A percentile compares a stretch with the other conserved stretches of the same genome.
Evolutionary conservation across 2,888 invertebrate species (phyloP).

Genomic region (Timandra comae): DNA sequence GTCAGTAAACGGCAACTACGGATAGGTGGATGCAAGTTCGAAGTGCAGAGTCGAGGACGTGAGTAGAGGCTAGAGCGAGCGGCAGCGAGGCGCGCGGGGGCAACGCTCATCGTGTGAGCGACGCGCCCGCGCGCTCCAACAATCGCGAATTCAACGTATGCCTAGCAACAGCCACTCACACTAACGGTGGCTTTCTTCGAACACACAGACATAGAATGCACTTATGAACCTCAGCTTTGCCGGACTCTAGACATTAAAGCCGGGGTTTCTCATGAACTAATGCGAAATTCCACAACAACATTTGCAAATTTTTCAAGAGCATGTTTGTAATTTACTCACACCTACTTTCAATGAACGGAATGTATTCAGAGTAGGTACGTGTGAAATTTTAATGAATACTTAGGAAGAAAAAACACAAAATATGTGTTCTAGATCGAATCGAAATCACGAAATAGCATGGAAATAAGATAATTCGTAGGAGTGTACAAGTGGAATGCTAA

Average conservation of each 20-base stretch:
- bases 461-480: slow-evolving; percentile 61
- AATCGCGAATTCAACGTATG: slow-evolving; percentile 69
- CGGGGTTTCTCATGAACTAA: slow-evolving; percentile 32
- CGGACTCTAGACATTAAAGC: slow-evolving; percentile 44
- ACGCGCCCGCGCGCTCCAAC: slow-evolving; percentile 54
- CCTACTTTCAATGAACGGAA: slow-evolving; percentile 30
- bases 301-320: slow-evolving; percentile 28
- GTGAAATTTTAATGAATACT: slow-evolving; percentile 36
- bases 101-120: slow-evolving; percentile 75
- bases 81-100: slow-evolving; percentile 46
- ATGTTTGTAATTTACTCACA: slow-evolving; percentile 27
- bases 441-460: slow-evolving; percentile 49
- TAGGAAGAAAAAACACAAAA: slow-evolving; percentile 24
- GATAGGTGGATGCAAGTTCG: slow-evolving; percentile 15
- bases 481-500: slow-evolving; percentile 53
- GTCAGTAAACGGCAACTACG: slow-evolving; percentile 36
- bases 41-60: slow-evolving; percentile 5
- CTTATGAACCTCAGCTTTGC: slow-evolving; percentile 44
- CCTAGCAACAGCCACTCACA: slow-evolving; percentile 68
- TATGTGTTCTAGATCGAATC: slow-evolving; percentile 42
- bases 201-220: slow-evolving; percentile 48
- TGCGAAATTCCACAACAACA: slow-evolving; percentile 19
- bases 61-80: slow-evolving; percentile 22
- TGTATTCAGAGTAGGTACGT: slow-evolving; percentile 26
- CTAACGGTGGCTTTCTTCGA: slow-evolving; percentile 55